Base-by-base conservation (phyloP, 2,888 invertebrate genomes). In the Lasioglossum pauxillum region DNA sequence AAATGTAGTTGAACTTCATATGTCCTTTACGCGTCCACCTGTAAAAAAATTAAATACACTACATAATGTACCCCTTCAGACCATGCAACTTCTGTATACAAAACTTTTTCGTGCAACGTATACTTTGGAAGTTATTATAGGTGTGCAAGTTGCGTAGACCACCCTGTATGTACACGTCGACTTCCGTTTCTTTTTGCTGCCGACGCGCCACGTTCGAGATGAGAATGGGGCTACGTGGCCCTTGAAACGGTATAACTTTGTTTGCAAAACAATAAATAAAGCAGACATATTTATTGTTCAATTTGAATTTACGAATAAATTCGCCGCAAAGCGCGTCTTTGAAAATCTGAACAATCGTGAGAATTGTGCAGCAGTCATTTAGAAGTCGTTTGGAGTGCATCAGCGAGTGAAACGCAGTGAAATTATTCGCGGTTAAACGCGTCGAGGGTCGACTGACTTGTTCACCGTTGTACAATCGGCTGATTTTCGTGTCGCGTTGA, bases 401-500 rank as follows among this genome's bases (percentile, higher is more conserved):
- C 19, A 31, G 14, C 5, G 64, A 16, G 31, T 64, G 57, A 8
- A 64, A 64, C 31, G 16, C 64, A 3, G 19, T 35, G 35, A 31
- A 64, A 31, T 64, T 31, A 31, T 12, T 64, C 49, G 27, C 16
- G 76, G 31, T 79, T 10, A n/a, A 69, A 76, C 16, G 31, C 31
- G 64, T 31, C 60, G 27, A 14, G 27, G 27, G 27, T 5, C 27
- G 60, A 14, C n/a, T 0, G 27, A 16, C 8, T 64, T 5, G 38
- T 73, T 73, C 49, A 46, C 8, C 27, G 38, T 57, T 57, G 44
- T 23, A 83, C 35, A 71, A 64, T 80, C 69, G 78, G 49, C 57
- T 49, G 75, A 75, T 76, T 83, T 73, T 41, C 57, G 72, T 49
- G 38, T 31, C 46, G 53, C 46, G 53, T n/a, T 69, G 27, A 74